A percentile compares a stretch with the other conserved stretches of the same genome.
Conservation (phyloP, 2,113 vertebrate species). For the Nothoprocta perdicaria region DNA sequence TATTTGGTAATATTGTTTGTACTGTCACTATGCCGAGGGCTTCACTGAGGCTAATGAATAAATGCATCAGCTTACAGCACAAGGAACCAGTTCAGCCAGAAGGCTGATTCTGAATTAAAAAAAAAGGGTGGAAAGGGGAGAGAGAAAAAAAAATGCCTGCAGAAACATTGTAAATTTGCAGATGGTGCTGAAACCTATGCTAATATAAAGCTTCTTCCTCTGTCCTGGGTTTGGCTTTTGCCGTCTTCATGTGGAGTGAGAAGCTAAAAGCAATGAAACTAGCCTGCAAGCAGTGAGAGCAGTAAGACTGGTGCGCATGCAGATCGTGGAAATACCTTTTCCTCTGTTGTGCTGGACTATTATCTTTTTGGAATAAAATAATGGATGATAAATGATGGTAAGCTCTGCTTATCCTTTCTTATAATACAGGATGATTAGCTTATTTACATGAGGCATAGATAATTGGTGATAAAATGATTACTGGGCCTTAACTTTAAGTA, state of each 20-base stretch:
- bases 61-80: constrained; percentile 21
- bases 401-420: neutral
- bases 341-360: neutral
- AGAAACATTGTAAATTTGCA: constrained; percentile 4
- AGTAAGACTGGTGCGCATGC: neutral
- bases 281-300: neutral
- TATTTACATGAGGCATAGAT: neutral
- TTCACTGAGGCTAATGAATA: constrained; percentile 50
- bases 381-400: neutral
- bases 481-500: neutral
- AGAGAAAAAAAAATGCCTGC: neutral
- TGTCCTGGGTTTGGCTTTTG: neutral
- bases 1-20: constrained; percentile 6
- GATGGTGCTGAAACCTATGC: neutral
- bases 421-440: neutral
- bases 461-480: constrained; percentile 30
- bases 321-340: neutral
- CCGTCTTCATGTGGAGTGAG: neutral
- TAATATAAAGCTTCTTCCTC: neutral
- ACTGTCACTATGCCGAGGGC: constrained; percentile 34
- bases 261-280: neutral
- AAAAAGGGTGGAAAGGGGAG: neutral
- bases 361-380: neutral
- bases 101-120: constrained; percentile 14
- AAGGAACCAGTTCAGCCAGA: constrained; percentile 44